These are phyloP conservation scores for Psilanteris sp. DNA, from an alignment of 1,140 invertebrate species.

Conservation along the genomic window DNA sequence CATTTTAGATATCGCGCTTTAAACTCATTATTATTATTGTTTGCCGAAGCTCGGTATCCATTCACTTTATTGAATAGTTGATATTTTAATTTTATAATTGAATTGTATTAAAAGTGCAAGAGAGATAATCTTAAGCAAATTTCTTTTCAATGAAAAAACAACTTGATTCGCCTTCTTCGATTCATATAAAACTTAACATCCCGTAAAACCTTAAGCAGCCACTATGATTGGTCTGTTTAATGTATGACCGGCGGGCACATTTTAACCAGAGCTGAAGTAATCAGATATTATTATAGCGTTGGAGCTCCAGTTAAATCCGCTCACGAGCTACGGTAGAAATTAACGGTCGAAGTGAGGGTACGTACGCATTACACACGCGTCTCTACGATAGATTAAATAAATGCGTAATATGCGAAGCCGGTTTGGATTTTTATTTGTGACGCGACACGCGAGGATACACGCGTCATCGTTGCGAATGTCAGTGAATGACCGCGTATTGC, in stretches of 20 bases:
- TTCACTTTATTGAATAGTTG: too few relatives aligned
- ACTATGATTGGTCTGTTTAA: conserved; percentile 56
- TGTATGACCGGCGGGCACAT: conserved; percentile 56
- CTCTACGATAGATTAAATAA: conserved; percentile 56
- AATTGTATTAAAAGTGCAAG: conserved; percentile 7
- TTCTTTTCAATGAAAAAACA: conserved; percentile 18
- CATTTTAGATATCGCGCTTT: too few relatives aligned
- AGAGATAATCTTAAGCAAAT: conserved; percentile 15
- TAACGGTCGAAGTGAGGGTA: conserved; percentile 58
- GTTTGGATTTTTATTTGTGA: conserved; percentile 61
- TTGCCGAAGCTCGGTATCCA: too few relatives aligned
- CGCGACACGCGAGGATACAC: conserved; percentile 58
- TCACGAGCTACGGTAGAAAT: conserved; percentile 61
- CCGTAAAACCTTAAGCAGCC: conserved; percentile 52
- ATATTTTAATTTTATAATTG: too few relatives aligned
- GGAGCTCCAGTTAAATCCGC: conserved; percentile 51
- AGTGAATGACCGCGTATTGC: conserved; percentile 39
- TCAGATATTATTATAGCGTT: conserved; percentile 62
- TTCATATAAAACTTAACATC: conserved; percentile 53
- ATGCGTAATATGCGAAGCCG: conserved; percentile 60
- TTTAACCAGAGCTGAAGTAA: conserved; percentile 61
- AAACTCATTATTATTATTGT: too few relatives aligned
- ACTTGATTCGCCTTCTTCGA: conserved; percentile 11
- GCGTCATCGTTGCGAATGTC: conserved; percentile 53
- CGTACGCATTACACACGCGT: conserved; percentile 51